Conservation (phyloP, 2,113 vertebrate genomes). For the Cettia cetti region DNA sequence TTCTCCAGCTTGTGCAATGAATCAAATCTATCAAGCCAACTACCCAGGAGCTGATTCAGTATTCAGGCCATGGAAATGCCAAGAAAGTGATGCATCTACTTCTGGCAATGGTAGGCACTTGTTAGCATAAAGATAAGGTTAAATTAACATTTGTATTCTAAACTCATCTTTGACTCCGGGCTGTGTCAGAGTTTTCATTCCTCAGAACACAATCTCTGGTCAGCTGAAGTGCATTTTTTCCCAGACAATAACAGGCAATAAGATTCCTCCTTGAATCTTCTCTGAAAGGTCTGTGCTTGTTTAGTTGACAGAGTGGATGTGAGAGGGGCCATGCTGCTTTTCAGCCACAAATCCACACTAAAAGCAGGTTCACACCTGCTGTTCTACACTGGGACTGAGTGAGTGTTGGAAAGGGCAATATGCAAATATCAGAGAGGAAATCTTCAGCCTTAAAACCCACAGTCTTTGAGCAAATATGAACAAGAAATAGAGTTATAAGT, state of each 20-base stretch:
- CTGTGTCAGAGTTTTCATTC: not conserved
- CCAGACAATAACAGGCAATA: not conserved
- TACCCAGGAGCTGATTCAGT: constrained; percentile 76
- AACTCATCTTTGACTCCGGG: not conserved
- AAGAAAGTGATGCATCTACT: constrained; percentile 32
- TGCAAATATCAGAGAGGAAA: not conserved
- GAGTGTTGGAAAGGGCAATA: not conserved
- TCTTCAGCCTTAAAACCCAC: not conserved
- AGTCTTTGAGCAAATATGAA: not conserved
- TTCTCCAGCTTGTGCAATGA: constrained; percentile 52
- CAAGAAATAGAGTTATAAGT: not conserved
- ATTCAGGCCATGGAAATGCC: constrained; percentile 67
- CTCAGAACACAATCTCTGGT: not conserved
- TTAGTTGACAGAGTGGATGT: not conserved
- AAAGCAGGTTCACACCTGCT: not conserved
- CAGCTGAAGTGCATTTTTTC: not conserved
- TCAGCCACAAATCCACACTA: not conserved
- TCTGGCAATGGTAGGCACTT: not conserved
- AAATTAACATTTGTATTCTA: not conserved
- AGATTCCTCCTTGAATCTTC: not conserved
- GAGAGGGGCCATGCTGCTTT: not conserved
- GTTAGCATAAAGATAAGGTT: not conserved
- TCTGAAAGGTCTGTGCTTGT: not conserved
- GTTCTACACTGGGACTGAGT: not conserved
- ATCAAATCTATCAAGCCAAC: constrained; percentile 51